Evolutionary conservation across 2,888 invertebrate species (phyloP), one percentile per base, ranked within the genome.

Genomic region (Orthonychiurus folsomi): DNA sequence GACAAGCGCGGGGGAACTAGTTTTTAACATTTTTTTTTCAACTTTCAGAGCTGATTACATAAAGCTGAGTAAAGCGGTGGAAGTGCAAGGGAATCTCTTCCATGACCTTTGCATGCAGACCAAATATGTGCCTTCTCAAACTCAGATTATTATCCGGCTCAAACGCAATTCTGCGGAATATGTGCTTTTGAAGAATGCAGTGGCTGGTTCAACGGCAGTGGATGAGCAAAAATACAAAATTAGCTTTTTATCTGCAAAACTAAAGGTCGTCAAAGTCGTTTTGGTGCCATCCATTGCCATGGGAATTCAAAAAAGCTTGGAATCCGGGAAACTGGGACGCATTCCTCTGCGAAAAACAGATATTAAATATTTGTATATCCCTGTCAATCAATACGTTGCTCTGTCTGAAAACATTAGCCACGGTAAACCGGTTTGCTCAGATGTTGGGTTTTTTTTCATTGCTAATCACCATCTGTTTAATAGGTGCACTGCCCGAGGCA

Each of bases 341-440:
- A 52, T 52, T 5, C 52, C 52, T 21, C 52, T 52, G 12, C 5
- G n/a, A 52, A 52, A 20, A 52, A 52, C 12, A 12, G 52, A 52
- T 12, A 52, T 52, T 52, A 3, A n/a, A 3, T 21, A 20, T n/a
- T 5, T 52, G 3, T 20, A 52, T 21, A n/a, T 52, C 52, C 52
- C 52, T 3, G n/a, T 3, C 5, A 20, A n/a, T 5, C 20, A 12
- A 3, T 52, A 52, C n/a, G n/a, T 3, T 21, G 5, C n/a, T 5
- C 5, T 52, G 20, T n/a, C 3, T 9, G 52, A 52, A 52, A 52
- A 52, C 23, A 52, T 52, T 52, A 15, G 5, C 5, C 5, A 9
- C 15, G 37, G 37, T 37, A 37, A 37, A 15, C 15, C 15, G 37
- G 5, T 37, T 37, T 37, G 15, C 9, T 12, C 52, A 52, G 52